Base-by-base conservation (phyloP, 2,113 vertebrate genomes). In the Laterallus jamaicensis region DNA sequence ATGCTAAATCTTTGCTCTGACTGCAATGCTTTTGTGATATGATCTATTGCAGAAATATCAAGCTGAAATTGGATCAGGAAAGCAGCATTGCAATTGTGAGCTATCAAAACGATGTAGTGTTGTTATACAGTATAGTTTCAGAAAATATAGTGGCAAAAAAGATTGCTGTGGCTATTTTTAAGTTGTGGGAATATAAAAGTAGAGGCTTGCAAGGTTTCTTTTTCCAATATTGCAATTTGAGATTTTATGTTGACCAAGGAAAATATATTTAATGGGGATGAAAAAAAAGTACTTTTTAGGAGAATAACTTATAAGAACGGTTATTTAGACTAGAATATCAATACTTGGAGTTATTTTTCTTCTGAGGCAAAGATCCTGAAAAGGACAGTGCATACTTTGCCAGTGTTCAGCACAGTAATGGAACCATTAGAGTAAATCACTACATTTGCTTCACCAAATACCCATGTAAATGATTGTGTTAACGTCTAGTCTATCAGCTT, bases 41-140 rank as follows among this genome's bases (percentile, higher is more conserved):
- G 92, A 96, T 96, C 88, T 95, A 88, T 90, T 95, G 93, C 88
- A 92, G 92, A 93, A 97, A 89, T 96, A 96, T 84, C 88, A 83
- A 83, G 63, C 63, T 95, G 96, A 97, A 97, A 97, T 97, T 97
- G 92, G 93, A 96, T 96, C 94, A 97, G 93, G 92, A 96, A 95
- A 95, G 82, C 70, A 96, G 88, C 92, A 62, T 96, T 96, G 89
- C 95, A 97, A 93, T 96, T 96, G 94, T 93, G 95, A 96, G 91
- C 93, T 95, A 97, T 97, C 94, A 96, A 93, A 96, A 89, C 64
- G 31, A 85, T 93, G 82, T 94, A 95, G 91, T 94, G 93, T 96
- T 97, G 94, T 94, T 96, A 96, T 66, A 96, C 82, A 93, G 80
- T 91, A 90, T 86, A 96, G 93, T 97, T 96, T 96, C 92, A 93